Evolutionary conservation across 2,113 vertebrate genomes (phyloP).

Genomic region (Zosterops hypoxanthus): DNA sequence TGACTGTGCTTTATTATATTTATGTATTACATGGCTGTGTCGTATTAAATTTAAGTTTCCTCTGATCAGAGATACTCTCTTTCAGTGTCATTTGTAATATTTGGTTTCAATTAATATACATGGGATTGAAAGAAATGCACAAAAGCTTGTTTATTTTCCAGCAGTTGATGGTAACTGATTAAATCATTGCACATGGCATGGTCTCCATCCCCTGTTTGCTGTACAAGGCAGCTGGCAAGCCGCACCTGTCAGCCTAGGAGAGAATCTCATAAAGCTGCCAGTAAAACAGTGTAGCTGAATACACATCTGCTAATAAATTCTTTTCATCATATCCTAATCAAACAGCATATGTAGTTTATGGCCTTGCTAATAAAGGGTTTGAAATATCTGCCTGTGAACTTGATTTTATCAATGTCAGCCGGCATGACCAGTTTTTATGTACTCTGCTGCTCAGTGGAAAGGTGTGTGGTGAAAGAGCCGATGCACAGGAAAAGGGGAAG

Average conservation of each 20-base stretch:
- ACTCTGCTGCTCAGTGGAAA: slow-evolving; percentile 13
- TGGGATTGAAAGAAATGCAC: slow-evolving; percentile 27
- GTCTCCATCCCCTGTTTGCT: slow-evolving; percentile 57
- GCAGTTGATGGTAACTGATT: slow-evolving; percentile 50
- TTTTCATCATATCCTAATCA: slow-evolving; percentile 79
- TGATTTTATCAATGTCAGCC: slow-evolving; percentile 62
- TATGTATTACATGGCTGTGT: slow-evolving; percentile 68
- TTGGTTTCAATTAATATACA: slow-evolving; percentile 66
- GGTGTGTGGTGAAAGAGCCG: not conserved
- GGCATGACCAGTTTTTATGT: slow-evolving; percentile 40
- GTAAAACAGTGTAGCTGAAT: slow-evolving; percentile 65
- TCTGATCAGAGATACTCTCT: slow-evolving; percentile 39
- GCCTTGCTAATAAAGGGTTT: slow-evolving; percentile 54
- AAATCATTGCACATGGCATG: slow-evolving; percentile 56
- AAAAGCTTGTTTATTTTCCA: slow-evolving; percentile 52
- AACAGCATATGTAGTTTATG: slow-evolving; percentile 66
- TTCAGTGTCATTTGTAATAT: slow-evolving; percentile 49
- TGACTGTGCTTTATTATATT: slow-evolving; percentile 66
- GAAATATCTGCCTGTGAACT: slow-evolving; percentile 51
- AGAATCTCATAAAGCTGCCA: slow-evolving; percentile 74
- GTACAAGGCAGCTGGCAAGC: slow-evolving; percentile 60
- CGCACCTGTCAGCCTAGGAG: slow-evolving; percentile 68
- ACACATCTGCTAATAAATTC: slow-evolving; percentile 75
- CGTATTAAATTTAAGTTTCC: slow-evolving; percentile 55
- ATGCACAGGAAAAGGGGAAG: slow-evolving; percentile 1